Percentiles rank a stretch among this genome's conserved stretches.
These are phyloP conservation scores for Clarias magur DNA, from an alignment of 2,113 vertebrate genomes.

Conservation along the genomic window DNA sequence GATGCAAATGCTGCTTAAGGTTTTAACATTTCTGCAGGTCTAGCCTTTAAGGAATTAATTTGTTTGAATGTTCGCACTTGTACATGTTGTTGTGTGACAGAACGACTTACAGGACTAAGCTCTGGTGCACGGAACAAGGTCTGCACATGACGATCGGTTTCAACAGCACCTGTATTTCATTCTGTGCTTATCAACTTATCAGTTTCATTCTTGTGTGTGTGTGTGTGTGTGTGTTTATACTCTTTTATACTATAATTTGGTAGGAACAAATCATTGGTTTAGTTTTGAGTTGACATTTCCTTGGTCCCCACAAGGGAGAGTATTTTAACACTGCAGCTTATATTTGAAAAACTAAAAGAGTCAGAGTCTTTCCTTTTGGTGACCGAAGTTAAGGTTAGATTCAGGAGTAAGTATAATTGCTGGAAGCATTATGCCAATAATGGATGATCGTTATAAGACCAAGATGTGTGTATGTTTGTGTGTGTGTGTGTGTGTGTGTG, in stretches of 20 bases:
- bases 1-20: background rate
- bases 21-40: background rate
- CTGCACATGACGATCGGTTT: background rate
- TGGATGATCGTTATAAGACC: too few species aligned
- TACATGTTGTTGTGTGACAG: background rate
- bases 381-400: background rate
- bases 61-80: constrained; percentile 1
- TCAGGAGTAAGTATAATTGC: background rate
- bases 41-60: background rate
- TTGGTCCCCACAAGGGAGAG: background rate
- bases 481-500: constrained; percentile 7
- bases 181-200: constrained; percentile 10
- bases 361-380: too few species aligned
- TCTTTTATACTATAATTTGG: background rate
- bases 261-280: background rate
- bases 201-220: constrained; percentile 4
- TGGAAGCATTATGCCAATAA: background rate
- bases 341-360: too few species aligned
- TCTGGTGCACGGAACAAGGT: background rate
- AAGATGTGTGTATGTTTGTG: too few species aligned
- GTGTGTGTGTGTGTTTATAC: constrained; percentile 12
- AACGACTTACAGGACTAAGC: background rate
- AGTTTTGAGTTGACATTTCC: background rate
- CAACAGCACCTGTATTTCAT: background rate
- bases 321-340: background rate